A percentile compares a stretch with the other conserved stretches of the same genome.
phyloP scores from a whole-genome alignment of 1,140 invertebrate genomes.

The Bombus breviceps region DNA sequence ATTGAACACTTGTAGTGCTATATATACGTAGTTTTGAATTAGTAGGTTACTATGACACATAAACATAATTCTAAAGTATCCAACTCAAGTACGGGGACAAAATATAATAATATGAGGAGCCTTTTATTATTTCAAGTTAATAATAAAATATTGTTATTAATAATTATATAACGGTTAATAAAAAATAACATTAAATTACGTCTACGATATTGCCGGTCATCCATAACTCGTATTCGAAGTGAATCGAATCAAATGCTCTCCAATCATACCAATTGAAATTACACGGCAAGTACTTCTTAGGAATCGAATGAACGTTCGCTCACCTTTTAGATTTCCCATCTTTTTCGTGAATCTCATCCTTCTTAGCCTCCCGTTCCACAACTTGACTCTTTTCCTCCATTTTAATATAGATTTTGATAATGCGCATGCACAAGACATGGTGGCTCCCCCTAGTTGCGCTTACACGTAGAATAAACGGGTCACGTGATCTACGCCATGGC shows the following conservation, averaged over 20 bases:
- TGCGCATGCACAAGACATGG: constrained; percentile 30
- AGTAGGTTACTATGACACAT: constrained; percentile 24
- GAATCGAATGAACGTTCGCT: background rate
- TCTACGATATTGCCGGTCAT: constrained; percentile 33
- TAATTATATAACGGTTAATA: constrained; percentile 1
- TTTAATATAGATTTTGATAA: constrained; percentile 80
- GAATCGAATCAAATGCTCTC: background rate
- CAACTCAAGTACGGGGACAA: no score
- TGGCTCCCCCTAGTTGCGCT: constrained; percentile 41
- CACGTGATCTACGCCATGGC: background rate
- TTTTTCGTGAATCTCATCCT: constrained; percentile 78
- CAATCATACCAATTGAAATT: background rate
- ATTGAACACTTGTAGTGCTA: no score
- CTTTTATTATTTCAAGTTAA: background rate
- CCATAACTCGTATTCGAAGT: background rate
- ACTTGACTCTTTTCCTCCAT: constrained; percentile 80
- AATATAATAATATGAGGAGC: no score
- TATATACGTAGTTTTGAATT: background rate
- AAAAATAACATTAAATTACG: constrained; percentile 1
- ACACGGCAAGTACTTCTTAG: no score
- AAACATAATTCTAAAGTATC: background rate
- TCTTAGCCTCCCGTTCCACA: constrained; percentile 76
- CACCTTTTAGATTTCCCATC: constrained; percentile 78
- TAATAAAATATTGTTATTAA: background rate
- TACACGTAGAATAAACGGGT: background rate